Percentiles rank a stretch among this genome's conserved stretches.
These are phyloP conservation scores for Semicossyphus pulcher DNA, from an alignment of 2,113 vertebrate species.

Conservation along the genomic window DNA sequence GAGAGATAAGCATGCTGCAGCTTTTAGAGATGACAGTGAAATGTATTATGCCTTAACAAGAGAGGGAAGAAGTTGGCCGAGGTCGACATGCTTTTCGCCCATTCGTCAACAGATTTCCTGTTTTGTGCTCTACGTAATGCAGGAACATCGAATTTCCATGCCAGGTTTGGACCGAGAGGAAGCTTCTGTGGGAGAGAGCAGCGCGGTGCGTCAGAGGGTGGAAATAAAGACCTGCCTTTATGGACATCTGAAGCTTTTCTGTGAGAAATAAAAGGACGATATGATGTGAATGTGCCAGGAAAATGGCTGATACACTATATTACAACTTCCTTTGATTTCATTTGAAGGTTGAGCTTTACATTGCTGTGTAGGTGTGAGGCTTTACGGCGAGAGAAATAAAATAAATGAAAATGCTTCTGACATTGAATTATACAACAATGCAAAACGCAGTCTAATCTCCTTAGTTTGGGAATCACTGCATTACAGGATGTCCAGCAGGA, in stretches of 20 bases:
- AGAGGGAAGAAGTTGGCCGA: conserved; percentile 33
- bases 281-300: conserved; percentile 1
- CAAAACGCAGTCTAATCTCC: too few relatives aligned
- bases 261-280: conserved; percentile 4
- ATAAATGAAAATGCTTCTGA: not conserved
- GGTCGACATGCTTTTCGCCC: conserved; percentile 32
- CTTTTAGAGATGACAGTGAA: conserved; percentile 72
- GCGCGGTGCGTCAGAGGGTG: not conserved
- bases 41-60: conserved; percentile 61
- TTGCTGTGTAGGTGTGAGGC: conserved; percentile 3
- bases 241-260: not conserved
- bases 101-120: conserved; percentile 44
- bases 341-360: not conserved
- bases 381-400: not conserved
- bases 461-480: too few relatives aligned
- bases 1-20: conserved; percentile 63
- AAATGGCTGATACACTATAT: not conserved
- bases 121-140: conserved; percentile 33
- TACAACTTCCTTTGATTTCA: conserved; percentile 13
- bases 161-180: conserved; percentile 19
- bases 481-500: too few relatives aligned
- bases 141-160: conserved; percentile 42
- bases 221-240: conserved; percentile 10
- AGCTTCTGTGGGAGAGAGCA: not conserved
- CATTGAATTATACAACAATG: not conserved